These are phyloP conservation scores for Stenichneumon culpator DNA, from an alignment of 2,888 invertebrate species.

Conservation along the genomic window DNA sequence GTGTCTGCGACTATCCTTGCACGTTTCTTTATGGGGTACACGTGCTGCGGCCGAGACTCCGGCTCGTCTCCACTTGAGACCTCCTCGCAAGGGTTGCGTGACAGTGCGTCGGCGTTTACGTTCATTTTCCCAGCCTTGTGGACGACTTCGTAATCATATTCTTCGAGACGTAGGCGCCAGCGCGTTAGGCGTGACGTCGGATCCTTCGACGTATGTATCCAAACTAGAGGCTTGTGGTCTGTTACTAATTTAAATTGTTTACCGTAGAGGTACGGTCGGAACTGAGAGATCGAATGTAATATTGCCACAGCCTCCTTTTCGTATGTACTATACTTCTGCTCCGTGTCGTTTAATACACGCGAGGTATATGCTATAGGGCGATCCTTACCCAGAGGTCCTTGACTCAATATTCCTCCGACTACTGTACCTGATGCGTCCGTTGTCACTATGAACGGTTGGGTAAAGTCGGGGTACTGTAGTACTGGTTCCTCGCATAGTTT, in stretches of 20 bases:
- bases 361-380: conserved; percentile 62
- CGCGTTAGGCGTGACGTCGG: conserved; percentile 58
- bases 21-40: neutral
- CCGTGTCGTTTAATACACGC: conserved; percentile 43
- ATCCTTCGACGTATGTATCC: conserved; percentile 57
- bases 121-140: conserved; percentile 47
- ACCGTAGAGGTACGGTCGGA: conserved; percentile 62
- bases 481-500: conserved; percentile 55
- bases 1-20: neutral
- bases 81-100: conserved; percentile 23
- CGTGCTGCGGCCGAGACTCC: neutral
- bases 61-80: neutral
- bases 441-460: conserved; percentile 57
- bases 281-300: conserved; percentile 37
- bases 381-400: conserved; percentile 53
- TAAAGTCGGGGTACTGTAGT: conserved; percentile 62
- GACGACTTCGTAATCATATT: conserved; percentile 60
- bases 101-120: too few species aligned
- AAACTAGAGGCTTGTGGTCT: conserved; percentile 61
- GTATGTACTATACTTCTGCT: conserved; percentile 65
- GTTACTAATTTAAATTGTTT: conserved; percentile 55
- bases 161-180: conserved; percentile 61
- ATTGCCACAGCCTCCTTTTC: conserved; percentile 66
- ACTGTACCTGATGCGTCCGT: conserved; percentile 64
- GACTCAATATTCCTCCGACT: conserved; percentile 63